Conservation (phyloP, 1,140 invertebrate species). For the Ephestia elutella region DNA sequence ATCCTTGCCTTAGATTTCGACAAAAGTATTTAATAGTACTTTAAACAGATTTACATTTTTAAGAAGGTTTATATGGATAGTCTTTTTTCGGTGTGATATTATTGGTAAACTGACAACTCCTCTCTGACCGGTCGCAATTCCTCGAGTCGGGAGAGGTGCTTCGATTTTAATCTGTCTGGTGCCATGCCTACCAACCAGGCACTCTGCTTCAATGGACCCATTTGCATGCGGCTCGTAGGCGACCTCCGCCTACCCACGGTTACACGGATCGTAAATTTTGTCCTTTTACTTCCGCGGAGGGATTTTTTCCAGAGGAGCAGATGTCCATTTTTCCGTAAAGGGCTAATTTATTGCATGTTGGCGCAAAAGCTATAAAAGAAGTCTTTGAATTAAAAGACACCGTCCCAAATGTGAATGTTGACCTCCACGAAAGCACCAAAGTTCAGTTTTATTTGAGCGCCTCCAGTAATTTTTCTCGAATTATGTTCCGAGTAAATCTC, state of each 20-base stretch:
- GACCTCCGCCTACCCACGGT: slow-evolving; percentile 60
- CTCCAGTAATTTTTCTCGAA: neutral
- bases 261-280: slow-evolving; percentile 68
- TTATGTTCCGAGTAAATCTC: too few relatives aligned
- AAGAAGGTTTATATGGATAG: too few relatives aligned
- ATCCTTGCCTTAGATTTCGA: too few relatives aligned
- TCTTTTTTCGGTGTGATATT: too few relatives aligned
- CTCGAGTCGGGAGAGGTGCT: slow-evolving; percentile 30
- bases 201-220: slow-evolving; percentile 55
- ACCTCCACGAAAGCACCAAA: slow-evolving; percentile 28
- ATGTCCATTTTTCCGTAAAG: slow-evolving; percentile 64
- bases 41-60: too few relatives aligned
- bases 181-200: slow-evolving; percentile 36
- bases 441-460: slow-evolving; percentile 12
- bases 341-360: slow-evolving; percentile 63
- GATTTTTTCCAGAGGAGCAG: slow-evolving; percentile 60
- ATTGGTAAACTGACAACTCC: neutral
- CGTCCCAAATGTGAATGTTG: slow-evolving; percentile 38
- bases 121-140: slow-evolving; percentile 12
- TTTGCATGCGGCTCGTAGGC: slow-evolving; percentile 66
- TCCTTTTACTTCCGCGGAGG: slow-evolving; percentile 64
- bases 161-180: slow-evolving; percentile 51
- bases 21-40: too few relatives aligned
- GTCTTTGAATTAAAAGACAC: slow-evolving; percentile 46
- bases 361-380: slow-evolving; percentile 50